A percentile compares a stretch with the other conserved stretches of the same genome.
Conservation (phyloP, 2,113 vertebrate genomes). For the Cichladusa arquata region DNA sequence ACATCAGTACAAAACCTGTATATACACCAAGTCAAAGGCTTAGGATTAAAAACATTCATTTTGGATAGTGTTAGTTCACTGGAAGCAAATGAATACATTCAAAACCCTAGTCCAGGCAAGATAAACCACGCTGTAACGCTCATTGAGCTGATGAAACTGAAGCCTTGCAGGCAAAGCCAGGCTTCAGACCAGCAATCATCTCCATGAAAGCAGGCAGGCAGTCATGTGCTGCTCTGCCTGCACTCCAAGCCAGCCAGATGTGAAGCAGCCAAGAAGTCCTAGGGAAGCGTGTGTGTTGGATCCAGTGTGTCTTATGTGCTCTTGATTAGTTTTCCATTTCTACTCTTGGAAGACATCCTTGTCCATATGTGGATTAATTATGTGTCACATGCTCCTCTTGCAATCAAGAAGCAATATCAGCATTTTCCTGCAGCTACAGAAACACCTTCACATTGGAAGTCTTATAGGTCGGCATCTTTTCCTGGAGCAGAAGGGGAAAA, state of each 20-base stretch:
- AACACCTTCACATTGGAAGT: neutral
- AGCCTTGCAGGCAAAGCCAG: neutral
- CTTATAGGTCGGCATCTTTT: neutral
- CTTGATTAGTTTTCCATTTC: conserved; percentile 24
- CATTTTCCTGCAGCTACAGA: neutral
- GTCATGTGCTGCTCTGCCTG: neutral
- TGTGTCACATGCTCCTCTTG: neutral
- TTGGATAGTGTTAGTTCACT: neutral
- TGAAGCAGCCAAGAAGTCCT: neutral
- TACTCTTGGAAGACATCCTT: neutral
- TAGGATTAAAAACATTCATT: neutral
- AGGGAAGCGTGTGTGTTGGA: neutral
- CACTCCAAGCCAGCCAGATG: neutral
- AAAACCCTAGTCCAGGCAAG: neutral
- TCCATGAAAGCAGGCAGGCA: neutral
- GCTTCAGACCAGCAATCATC: neutral
- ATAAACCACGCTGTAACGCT: neutral
- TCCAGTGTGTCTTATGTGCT: neutral
- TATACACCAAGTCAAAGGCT: neutral
- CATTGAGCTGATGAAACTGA: neutral
- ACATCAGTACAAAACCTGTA: neutral
- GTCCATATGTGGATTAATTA: conserved; percentile 20
- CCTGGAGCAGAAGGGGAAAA: neutral
- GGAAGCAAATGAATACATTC: neutral
- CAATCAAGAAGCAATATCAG: neutral